Evolutionary conservation across 1,140 invertebrate genomes (phyloP).

Genomic region (Bradysia coprophila): DNA sequence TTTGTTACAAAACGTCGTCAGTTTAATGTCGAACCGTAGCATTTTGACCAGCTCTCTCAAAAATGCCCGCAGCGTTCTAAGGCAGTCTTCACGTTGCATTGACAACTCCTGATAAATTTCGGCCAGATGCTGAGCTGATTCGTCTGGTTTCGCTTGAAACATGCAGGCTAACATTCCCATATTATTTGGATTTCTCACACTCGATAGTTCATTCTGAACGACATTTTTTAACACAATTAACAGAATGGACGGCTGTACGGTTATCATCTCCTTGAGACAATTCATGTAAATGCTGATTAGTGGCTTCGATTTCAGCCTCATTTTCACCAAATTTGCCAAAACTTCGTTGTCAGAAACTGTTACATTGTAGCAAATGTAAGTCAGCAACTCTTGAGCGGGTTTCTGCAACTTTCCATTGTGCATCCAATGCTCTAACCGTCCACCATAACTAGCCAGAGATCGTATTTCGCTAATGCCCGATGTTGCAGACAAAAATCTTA

Average conservation of each 20-base stretch:
- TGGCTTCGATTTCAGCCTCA: slow-evolving; percentile 84
- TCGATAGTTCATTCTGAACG: slow-evolving; percentile 87
- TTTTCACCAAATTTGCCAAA: slow-evolving; percentile 73
- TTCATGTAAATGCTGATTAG: slow-evolving; percentile 75
- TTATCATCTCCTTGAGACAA: slow-evolving; percentile 51
- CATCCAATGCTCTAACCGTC: slow-evolving; percentile 80
- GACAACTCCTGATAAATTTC: slow-evolving; percentile 74
- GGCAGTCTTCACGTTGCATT: slow-evolving; percentile 76
- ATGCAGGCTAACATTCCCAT: slow-evolving; percentile 62
- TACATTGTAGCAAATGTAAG: slow-evolving; percentile 77
- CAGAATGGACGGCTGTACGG: slow-evolving; percentile 50
- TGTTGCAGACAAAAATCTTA: slow-evolving; percentile 64
- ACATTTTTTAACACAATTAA: slow-evolving; percentile 77
- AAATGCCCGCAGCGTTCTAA: slow-evolving; percentile 63
- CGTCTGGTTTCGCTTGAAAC: slow-evolving; percentile 61
- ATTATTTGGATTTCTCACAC: slow-evolving; percentile 83
- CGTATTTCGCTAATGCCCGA: slow-evolving; percentile 72
- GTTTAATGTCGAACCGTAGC: slow-evolving; percentile 58
- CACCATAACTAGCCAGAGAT: slow-evolving; percentile 56
- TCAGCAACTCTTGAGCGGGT: slow-evolving; percentile 81
- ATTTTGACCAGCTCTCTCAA: slow-evolving; percentile 68
- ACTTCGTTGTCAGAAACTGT: slow-evolving; percentile 73
- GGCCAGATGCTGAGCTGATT: slow-evolving; percentile 56
- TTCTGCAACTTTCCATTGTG: slow-evolving; percentile 88
- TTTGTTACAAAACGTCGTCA: slow-evolving; percentile 45